Percentiles rank a stretch among this genome's conserved stretches.
phyloP scores from a whole-genome alignment of 2,888 invertebrate genomes.

The Brachyptera putata region DNA sequence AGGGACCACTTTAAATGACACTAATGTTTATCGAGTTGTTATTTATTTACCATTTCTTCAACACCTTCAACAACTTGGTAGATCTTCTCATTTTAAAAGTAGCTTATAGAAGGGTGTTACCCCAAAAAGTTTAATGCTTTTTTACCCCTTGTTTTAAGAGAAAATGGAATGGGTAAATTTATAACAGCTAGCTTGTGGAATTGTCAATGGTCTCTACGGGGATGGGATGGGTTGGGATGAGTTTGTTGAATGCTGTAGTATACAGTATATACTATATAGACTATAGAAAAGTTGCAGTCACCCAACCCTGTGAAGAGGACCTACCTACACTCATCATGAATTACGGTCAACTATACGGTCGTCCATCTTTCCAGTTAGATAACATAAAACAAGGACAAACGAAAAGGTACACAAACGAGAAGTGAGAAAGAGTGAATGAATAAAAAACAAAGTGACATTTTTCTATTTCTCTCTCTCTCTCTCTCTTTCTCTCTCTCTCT shows the following conservation, averaged over 20 bases:
- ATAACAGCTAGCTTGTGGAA: slow-evolving; percentile 14
- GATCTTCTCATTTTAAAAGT: slow-evolving; percentile 1
- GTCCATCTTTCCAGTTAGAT: slow-evolving; percentile 18
- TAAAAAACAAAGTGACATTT: slow-evolving; percentile 1
- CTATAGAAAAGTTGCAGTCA: neutral
- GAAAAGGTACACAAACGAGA: slow-evolving; percentile 6
- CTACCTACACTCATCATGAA: slow-evolving; percentile 5
- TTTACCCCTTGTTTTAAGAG: slow-evolving; percentile 18
- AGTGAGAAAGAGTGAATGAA: neutral
- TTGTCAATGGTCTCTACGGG: slow-evolving; percentile 20
- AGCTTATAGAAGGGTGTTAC: slow-evolving; percentile 17
- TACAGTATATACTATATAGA: too few relatives aligned
- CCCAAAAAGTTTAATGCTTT: slow-evolving; percentile 15
- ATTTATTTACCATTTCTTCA: slow-evolving; percentile 11
- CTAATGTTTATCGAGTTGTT: neutral
- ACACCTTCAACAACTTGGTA: slow-evolving; percentile 14
- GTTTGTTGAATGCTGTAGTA: too few relatives aligned
- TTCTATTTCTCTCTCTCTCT: too few relatives aligned
- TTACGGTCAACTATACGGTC: neutral
- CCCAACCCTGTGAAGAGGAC: neutral
- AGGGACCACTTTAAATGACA: neutral
- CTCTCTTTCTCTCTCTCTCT: too few relatives aligned
- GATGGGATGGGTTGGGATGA: neutral
- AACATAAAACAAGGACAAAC: slow-evolving; percentile 18
- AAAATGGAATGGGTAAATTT: slow-evolving; percentile 17